Conservation (phyloP, 2,888 invertebrate genomes). For the Sturmia bella region DNA sequence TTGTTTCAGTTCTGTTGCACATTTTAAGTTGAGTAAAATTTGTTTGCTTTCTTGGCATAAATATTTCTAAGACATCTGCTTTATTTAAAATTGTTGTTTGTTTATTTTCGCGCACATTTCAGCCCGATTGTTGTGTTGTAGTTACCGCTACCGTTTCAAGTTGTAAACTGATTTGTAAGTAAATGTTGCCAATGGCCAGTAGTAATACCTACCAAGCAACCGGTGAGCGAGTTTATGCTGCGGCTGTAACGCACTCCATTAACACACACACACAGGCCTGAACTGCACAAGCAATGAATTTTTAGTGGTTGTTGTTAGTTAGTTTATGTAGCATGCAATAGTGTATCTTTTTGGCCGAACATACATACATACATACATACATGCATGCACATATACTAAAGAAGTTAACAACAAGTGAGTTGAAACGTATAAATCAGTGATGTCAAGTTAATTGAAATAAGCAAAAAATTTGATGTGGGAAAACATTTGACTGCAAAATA, state of each 20-base stretch:
- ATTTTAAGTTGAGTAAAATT: no score
- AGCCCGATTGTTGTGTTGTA: conserved; percentile 41
- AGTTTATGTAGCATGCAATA: conserved; percentile 8
- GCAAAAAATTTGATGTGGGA: not conserved
- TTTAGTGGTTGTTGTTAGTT: conserved; percentile 55
- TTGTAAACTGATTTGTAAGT: conserved; percentile 65
- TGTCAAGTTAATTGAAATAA: conserved; percentile 2
- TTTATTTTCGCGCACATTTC: conserved; percentile 17
- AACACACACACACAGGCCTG: conserved; percentile 14
- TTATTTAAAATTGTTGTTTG: not conserved
- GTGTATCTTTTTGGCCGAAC: conserved; percentile 43
- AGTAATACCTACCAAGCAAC: conserved; percentile 68
- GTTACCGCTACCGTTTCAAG: conserved; percentile 65
- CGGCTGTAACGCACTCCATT: conserved; percentile 54
- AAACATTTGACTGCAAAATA: no score
- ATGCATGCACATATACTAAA: no score
- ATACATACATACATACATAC: no score
- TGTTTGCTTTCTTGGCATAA: no score
- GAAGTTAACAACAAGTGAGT: not conserved
- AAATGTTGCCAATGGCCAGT: conserved; percentile 58
- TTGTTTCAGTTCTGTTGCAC: not conserved
- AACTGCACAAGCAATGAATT: conserved; percentile 33
- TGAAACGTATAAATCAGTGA: conserved; percentile 13
- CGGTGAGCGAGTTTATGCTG: conserved; percentile 50
- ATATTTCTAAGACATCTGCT: not conserved